Conservation (phyloP, 2,113 vertebrate genomes). For the Picathartes gymnocephalus region DNA sequence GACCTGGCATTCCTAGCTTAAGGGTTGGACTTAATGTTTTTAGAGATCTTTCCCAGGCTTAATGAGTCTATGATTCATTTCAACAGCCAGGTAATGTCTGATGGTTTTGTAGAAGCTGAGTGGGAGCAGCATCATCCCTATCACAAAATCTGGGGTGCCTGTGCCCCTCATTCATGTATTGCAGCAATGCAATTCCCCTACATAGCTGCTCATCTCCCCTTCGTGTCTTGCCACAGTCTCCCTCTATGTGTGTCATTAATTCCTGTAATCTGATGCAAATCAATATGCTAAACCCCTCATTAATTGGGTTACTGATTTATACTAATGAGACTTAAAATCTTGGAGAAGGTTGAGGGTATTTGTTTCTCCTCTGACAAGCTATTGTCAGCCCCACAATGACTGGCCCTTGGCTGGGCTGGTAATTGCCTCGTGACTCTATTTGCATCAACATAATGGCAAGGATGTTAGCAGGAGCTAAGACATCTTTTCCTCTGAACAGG, state of each 20-base stretch:
- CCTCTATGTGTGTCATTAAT: background rate
- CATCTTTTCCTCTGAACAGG: background rate
- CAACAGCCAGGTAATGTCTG: background rate
- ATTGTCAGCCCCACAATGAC: conserved; percentile 40
- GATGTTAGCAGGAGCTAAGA: conserved; percentile 32
- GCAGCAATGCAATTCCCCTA: background rate
- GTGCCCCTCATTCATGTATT: background rate
- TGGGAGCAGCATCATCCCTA: background rate
- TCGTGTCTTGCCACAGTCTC: fast-evolving
- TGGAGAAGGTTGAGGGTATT: conserved; percentile 15
- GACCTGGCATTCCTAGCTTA: background rate
- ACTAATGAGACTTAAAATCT: conserved; percentile 42
- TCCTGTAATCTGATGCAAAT: background rate
- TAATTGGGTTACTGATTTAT: conserved; percentile 29
- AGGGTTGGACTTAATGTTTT: background rate
- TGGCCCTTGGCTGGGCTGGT: conserved; percentile 8
- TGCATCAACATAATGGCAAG: background rate
- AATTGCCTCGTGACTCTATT: conserved; percentile 31
- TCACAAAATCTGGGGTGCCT: background rate
- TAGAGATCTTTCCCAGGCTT: background rate
- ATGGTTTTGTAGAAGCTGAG: fast-evolving
- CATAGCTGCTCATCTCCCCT: background rate
- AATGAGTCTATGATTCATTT: background rate
- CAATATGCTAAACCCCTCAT: conserved; percentile 16
- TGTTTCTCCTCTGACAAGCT: background rate